Evolutionary conservation across 2,113 vertebrate species (phyloP), one percentile per base, ranked within the genome.

Genomic region (Osmerus eperlanus): DNA sequence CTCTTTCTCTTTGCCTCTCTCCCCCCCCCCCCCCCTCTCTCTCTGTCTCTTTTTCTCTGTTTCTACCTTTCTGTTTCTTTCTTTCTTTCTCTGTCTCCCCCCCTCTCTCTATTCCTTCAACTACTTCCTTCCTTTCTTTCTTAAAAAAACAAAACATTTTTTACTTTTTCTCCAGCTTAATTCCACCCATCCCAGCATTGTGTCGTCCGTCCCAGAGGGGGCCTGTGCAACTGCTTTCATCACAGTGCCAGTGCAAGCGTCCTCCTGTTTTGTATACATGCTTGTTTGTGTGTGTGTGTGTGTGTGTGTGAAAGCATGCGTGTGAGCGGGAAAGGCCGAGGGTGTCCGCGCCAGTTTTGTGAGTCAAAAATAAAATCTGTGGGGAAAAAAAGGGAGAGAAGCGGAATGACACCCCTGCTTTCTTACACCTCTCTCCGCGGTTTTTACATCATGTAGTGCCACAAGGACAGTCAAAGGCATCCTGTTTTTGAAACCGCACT

Each of bases 401-500:
- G 18, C 3, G 54, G 16, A 65, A 32, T 68, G 64, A 68, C 36
- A 77, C 65, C 72, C 6, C 41, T 11, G 51, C 28, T 61, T 74
- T 68, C 61, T 75, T 74, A 68, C 75, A 77, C 59, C 61, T 70
- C 72, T 66, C 65, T 56, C 28, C 58, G 18, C n/a, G 52, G 25
- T 16, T 73, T 81, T 78, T 75, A 72, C 70, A 75, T 79, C 77
- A 74, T 79, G 70, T 74, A 71, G 58, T n/a, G 67, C 56, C 67
- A 74, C 76, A 76, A 79, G 77, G 80, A 76, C 71, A 61, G 67
- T 78, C 55, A 79, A 76, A 78, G 77, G 51, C 77, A 66, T 53
- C 19, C 11, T 53, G 54, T 18, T 63, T 77, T 63, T 71, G 14
- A 65, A 65, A 14, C 29, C 5, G 29, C 29, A 32, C 29, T 32